Percentiles rank a stretch among this genome's conserved stretches.
These are phyloP conservation scores for Lophius piscatorius DNA, from an alignment of 2,113 vertebrate genomes.

Conservation along the genomic window DNA sequence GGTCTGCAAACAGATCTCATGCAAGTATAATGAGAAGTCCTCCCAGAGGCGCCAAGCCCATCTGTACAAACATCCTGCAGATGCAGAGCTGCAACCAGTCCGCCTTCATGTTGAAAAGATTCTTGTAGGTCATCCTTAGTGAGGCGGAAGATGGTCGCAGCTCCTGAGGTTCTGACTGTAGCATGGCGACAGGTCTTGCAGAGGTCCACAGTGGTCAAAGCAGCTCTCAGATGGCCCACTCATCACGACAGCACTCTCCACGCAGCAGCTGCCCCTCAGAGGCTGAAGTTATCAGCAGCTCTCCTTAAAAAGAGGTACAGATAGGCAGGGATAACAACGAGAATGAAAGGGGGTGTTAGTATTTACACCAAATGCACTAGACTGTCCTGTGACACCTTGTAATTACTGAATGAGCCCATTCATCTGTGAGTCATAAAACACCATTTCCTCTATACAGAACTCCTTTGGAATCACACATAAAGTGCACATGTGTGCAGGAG, in stretches of 20 bases:
- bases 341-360: not conserved
- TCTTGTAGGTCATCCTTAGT: no score
- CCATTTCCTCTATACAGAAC: constrained; percentile 70
- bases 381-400: constrained; percentile 67
- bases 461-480: constrained; percentile 61
- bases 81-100: constrained; percentile 26
- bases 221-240: constrained; percentile 32
- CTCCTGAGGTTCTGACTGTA: constrained; percentile 50
- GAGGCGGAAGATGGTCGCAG: constrained; percentile 52
- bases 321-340: constrained; percentile 29
- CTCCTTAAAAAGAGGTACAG: constrained; percentile 31
- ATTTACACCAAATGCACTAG: constrained; percentile 35
- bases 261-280: constrained; percentile 46
- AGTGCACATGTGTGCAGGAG: constrained; percentile 64
- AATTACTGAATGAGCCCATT: constrained; percentile 76
- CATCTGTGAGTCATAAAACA: constrained; percentile 75
- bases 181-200: constrained; percentile 59
- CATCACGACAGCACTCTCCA: constrained; percentile 32
- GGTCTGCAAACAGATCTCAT: constrained; percentile 23
- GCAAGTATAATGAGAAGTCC: constrained; percentile 42
- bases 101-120: constrained; percentile 35
- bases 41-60: constrained; percentile 40
- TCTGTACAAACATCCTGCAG: constrained; percentile 67
- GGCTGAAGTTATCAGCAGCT: constrained; percentile 16
- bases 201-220: constrained; percentile 47